Conservation (phyloP, 2,113 vertebrate species). For the Alexandromys fortis region DNA sequence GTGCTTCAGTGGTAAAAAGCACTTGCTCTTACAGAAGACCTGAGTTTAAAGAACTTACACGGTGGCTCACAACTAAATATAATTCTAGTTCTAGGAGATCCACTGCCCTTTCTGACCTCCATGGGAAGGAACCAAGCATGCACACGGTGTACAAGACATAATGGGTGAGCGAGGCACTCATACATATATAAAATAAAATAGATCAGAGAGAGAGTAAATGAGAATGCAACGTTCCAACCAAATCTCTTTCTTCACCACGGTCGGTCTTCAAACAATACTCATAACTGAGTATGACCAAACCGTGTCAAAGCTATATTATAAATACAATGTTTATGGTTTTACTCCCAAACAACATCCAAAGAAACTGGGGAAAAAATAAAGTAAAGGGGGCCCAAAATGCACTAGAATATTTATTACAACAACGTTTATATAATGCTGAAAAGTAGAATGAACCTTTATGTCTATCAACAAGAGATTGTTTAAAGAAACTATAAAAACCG, state of each 20-base stretch:
- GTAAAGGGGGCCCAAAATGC: not conserved
- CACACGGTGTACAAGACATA: not conserved
- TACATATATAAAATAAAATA: not conserved
- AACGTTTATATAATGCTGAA: not conserved
- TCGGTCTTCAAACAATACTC: not conserved
- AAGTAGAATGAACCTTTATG: not conserved
- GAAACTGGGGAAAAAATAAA: conserved; percentile 47
- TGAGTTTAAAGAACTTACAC: not conserved
- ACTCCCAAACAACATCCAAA: conserved; percentile 3
- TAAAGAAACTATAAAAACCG: not conserved
- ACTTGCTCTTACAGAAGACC: not conserved
- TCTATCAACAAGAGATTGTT: not conserved
- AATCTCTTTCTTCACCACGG: not conserved
- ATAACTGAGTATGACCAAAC: not conserved
- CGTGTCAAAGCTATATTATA: conserved; percentile 1
- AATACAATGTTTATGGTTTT: not conserved
- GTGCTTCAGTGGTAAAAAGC: no score
- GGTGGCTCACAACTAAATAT: not conserved
- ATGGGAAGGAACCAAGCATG: not conserved
- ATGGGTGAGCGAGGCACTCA: not conserved
- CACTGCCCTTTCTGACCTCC: not conserved
- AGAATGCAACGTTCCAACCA: not conserved
- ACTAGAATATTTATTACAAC: not conserved
- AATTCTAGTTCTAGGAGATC: not conserved
- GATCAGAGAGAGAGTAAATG: not conserved